These are phyloP conservation scores for Pseudochaenichthys georgianus DNA, from an alignment of 2,797 vertebrate genomes.

Conservation along the genomic window DNA sequence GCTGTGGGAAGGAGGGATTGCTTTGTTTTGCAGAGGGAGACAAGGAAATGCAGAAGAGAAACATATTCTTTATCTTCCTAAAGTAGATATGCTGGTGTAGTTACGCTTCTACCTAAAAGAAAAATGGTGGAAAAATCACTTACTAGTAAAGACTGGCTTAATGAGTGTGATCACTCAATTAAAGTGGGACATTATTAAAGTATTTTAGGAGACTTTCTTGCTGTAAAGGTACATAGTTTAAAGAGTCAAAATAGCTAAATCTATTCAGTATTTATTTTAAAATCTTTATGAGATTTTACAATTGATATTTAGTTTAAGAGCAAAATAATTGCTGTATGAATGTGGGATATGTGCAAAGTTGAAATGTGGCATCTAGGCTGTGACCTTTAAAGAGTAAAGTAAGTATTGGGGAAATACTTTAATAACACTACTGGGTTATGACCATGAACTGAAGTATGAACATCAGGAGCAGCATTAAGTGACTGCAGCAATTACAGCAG, in stretches of 20 bases:
- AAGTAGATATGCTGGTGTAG: not conserved
- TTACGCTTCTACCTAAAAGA: not conserved
- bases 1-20: not conserved
- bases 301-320: too few relatives aligned
- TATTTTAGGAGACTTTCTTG: not conserved
- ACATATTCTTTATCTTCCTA: not conserved
- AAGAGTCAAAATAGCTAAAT: not conserved
- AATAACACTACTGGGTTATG: not conserved
- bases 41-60: not conserved
- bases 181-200: not conserved
- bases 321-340: not conserved
- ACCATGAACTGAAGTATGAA: not conserved
- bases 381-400: not conserved
- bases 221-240: not conserved
- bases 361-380: not conserved
- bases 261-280: not conserved
- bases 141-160: not conserved
- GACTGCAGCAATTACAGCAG: not conserved
- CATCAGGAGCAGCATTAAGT: not conserved
- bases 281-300: not conserved
- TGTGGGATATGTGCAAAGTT: not conserved
- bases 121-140: not conserved
- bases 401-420: not conserved
- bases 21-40: constrained; percentile 16
- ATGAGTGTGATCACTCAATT: not conserved